A percentile compares a stretch with the other conserved stretches of the same genome.
phyloP scores from a whole-genome alignment of 2,113 vertebrate species.

The Proteles cristata region DNA sequence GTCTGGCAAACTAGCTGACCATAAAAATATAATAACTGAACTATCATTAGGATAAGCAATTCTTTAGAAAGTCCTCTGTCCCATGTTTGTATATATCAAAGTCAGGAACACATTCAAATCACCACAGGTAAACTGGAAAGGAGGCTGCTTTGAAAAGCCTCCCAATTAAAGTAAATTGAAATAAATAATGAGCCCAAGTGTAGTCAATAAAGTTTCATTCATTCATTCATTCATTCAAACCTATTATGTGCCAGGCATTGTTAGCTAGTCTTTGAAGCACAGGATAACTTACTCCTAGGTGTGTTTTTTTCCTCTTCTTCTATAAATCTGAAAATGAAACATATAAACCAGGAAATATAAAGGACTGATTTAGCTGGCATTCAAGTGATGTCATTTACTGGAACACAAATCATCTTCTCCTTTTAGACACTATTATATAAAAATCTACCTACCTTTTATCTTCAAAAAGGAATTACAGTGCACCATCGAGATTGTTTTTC shows the following conservation, averaged over 20 bases:
- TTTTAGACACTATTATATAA: conserved; percentile 34
- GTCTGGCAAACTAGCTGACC: conserved; percentile 4
- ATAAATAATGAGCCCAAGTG: conserved; percentile 33
- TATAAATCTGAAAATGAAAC: conserved; percentile 73
- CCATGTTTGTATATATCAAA: background rate
- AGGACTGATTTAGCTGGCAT: conserved; percentile 5
- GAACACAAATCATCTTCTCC: background rate
- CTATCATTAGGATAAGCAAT: conserved; percentile 29
- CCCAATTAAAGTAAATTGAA: background rate
- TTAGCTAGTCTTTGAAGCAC: conserved; percentile 59
- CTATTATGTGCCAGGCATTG: background rate
- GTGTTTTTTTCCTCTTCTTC: conserved; percentile 26
- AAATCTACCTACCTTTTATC: conserved; percentile 48
- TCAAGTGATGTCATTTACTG: conserved; percentile 22
- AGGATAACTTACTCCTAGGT: conserved; percentile 58
- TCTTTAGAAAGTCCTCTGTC: background rate
- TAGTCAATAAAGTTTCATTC: conserved; percentile 39
- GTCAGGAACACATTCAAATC: conserved; percentile 32
- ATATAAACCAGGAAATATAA: conserved; percentile 57
- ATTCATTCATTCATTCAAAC: conserved; percentile 60
- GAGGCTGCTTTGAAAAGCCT: conserved; percentile 41
- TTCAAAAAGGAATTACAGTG: conserved; percentile 35
- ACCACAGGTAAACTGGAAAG: background rate
- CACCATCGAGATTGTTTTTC: background rate
- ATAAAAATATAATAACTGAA: conserved; percentile 13